Evolutionary conservation across 2,113 vertebrate species (phyloP).

Genomic region (Cephalopterus ornatus): DNA sequence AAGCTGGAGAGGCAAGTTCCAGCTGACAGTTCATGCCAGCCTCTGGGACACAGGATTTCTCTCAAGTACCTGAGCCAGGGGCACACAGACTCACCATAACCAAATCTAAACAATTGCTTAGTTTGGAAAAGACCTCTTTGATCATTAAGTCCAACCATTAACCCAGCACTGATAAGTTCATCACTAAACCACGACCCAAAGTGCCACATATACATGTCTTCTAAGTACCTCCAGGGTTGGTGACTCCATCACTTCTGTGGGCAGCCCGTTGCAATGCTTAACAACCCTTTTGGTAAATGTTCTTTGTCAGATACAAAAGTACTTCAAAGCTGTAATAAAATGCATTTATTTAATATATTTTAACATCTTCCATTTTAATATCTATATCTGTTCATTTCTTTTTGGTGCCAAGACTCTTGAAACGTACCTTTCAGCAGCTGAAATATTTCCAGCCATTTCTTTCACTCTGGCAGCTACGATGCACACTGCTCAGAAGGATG

Average conservation of each 20-base stretch:
- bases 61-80: neutral
- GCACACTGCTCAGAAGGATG: neutral
- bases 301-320: neutral
- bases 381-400: neutral
- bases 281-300: neutral
- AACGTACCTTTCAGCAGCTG: neutral
- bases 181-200: neutral
- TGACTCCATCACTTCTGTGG: neutral
- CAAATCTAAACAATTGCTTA: neutral
- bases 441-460: neutral
- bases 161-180: neutral
- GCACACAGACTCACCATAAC: neutral
- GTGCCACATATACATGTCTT: accelerated
- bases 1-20: neutral
- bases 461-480: neutral
- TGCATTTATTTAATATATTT: neutral
- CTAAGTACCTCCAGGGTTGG: neutral
- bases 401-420: neutral
- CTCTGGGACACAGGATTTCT: neutral
- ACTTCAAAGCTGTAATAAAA: neutral
- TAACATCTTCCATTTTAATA: neutral
- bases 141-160: neutral
- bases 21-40: neutral
- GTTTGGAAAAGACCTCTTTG: neutral
- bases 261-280: neutral